Evolutionary conservation across 1,140 invertebrate species (phyloP), one percentile per base, ranked within the genome.

Genomic region (Phthorimaea operculella): DNA sequence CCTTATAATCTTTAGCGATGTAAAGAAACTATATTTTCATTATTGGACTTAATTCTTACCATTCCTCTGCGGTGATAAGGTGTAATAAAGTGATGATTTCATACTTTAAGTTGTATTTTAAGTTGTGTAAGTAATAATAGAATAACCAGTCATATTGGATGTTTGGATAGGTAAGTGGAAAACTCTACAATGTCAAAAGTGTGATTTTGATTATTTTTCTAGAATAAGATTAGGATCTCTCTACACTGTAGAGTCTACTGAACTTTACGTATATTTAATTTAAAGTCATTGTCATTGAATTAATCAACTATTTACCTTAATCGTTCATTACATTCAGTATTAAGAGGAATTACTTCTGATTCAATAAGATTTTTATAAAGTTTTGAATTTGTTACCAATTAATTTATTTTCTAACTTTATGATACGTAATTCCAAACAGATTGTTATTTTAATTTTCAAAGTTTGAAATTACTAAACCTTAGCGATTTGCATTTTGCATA

Each of bases 111-210:
- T 54, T 68, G 68, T 66, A 72, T 62, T 62, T 60, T 79, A 74
- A 77, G 64, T 70, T 70, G 66, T 79, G 72, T 80, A 81, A 76
- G 66, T 72, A 75, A 68, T 64, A 52, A 42, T 78, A 79, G 69
- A 62, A 54, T 76, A 74, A 74, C 54, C 70, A 79, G 80, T 82
- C 77, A 80, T 75, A 70, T 68, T 74, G 68, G 65, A 78, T 80
- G 78, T 82, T 79, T 79, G 73, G 63, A 76, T 82, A 74, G 66
- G 57, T 82, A 81, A 76, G 74, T 69, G 74, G 72, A 75, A 74
- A 83, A 80, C 76, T 79, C 71, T 81, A 83, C 78, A 85, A 82
- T 85, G 79, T 83, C 76, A 79, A 84, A 80, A 83, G 76, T 83
- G 79, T 83, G 81, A 84, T 83, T 84, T 64, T 56, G 21, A 28